phyloP scores from a whole-genome alignment of 1,140 invertebrate genomes.

The Ridgeia piscesae region DNA sequence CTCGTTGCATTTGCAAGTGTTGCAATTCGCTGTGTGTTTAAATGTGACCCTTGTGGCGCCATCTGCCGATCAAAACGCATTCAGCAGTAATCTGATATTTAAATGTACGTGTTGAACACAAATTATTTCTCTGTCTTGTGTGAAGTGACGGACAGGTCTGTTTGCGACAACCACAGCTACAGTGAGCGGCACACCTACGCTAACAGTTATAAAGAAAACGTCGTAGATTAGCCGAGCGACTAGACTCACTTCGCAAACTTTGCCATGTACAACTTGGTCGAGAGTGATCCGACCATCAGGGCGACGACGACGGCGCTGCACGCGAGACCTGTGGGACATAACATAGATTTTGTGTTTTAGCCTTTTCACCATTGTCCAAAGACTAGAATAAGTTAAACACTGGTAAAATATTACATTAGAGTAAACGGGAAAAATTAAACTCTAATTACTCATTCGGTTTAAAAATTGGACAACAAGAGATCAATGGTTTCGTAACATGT shows the following conservation, averaged over 20 bases:
- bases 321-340: neutral
- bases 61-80: neutral
- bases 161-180: neutral
- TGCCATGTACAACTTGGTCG: neutral
- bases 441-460: too few relatives aligned
- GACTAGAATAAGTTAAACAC: too few relatives aligned
- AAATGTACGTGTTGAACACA: neutral
- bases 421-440: too few relatives aligned
- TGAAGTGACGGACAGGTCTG: neutral
- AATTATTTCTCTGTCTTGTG: neutral
- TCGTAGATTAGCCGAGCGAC: neutral
- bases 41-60: neutral
- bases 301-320: neutral
- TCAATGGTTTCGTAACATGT: too few relatives aligned
- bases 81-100: neutral
- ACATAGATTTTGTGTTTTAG: too few relatives aligned
- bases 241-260: neutral
- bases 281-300: neutral
- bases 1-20: neutral
- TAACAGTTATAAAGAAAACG: neutral
- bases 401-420: too few relatives aligned
- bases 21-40: neutral
- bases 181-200: neutral
- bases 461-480: too few relatives aligned
- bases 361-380: too few relatives aligned